Base-by-base conservation (phyloP, 2,797 vertebrate genomes). In the Brachymystax lenok region DNA sequence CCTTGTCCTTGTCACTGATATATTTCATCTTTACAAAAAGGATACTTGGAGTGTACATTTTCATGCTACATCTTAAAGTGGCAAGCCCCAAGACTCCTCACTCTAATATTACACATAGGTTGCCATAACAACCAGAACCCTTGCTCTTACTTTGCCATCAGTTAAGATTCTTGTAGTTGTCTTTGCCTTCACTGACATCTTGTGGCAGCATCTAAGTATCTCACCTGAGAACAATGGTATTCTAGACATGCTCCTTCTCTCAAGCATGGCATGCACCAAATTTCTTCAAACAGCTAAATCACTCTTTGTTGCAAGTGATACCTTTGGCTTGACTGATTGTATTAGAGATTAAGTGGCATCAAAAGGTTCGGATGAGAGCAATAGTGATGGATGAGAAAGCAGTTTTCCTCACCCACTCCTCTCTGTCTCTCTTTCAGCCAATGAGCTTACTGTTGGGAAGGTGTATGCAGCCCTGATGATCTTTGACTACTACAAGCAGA, bases 381-480 rank as follows among this genome's bases (percentile, higher is more conserved):
- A 80, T 16, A 30, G 69, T 77, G 78, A 77, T n/a, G 51, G 77
- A 76, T 84, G 87, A 86, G 70, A 86, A 80, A 86, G 83, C 84
- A 86, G 56, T 40, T 35, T 51, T 27, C 21, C 33, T 30, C 14
- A 28, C 21, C 21, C 51, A 80, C 80, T 61, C 51, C 4, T 71
- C 61, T 24, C 30, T 71, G n/a, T 71, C 6, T 46, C 63, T 27
- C 61, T 46, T 10, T 63, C 89, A 99, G 98, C 95, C 1, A 97
- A 98, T 75, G 98, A 98, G 89, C 95, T 99, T 92, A 99, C 98
- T 0, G 97, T 99, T 79, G 98, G 98, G 63, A 99, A 99, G 85
- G 97, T 99, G 67, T 99, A 99, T 0, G 98, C 98, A 0, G 97
- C 97, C 0, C 93, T 98, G 77, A 99, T 98, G 97, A 99, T 99